Evolutionary conservation across 2,888 invertebrate genomes (phyloP), one percentile per base, ranked within the genome.

Genomic region (Netelia virgata): DNA sequence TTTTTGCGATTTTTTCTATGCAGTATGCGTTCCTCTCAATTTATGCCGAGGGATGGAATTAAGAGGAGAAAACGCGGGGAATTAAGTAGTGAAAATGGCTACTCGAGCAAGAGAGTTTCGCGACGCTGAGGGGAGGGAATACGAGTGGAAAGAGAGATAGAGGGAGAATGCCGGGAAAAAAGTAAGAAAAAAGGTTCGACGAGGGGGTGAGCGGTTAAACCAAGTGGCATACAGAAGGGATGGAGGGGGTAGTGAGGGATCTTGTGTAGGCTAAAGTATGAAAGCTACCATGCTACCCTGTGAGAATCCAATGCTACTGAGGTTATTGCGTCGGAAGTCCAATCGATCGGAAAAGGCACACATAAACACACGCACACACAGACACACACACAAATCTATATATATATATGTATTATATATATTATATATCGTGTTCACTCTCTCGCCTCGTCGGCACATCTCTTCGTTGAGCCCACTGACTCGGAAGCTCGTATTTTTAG

Each of bases 401-500:
- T n/a, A n/a, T n/a, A n/a, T n/a, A n/a, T n/a, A n/a, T n/a, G n/a
- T n/a, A n/a, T n/a, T n/a, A 28, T 28, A 28, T 28, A 28, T 28
- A 28, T 28, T 3, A n/a, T n/a, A n/a, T n/a, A n/a, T n/a, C 3
- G 28, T 3, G 28, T 28, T 53, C 16, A 74, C 73, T 66, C 61
- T 83, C 77, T 68, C 76, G 75, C 83, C 75, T 78, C 78, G 80
- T 81, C 83, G 81, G 78, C 75, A 74, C 84, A 59, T 84, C 83
- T 75, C 83, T 79, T 20, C 83, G 85, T 73, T 57, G 79, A 82
- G 82, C 69, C 79, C 82, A 84, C 82, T 84, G 84, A 78, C 80
- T 84, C 83, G 84, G 82, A 86, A 86, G 72, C 84, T 82, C 84
- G 82, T 86, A 86, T 86, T 86, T 86, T 86, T 79, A 86, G 86